phyloP scores from a whole-genome alignment of 2,888 invertebrate species.

The Caradrina kadenii region DNA sequence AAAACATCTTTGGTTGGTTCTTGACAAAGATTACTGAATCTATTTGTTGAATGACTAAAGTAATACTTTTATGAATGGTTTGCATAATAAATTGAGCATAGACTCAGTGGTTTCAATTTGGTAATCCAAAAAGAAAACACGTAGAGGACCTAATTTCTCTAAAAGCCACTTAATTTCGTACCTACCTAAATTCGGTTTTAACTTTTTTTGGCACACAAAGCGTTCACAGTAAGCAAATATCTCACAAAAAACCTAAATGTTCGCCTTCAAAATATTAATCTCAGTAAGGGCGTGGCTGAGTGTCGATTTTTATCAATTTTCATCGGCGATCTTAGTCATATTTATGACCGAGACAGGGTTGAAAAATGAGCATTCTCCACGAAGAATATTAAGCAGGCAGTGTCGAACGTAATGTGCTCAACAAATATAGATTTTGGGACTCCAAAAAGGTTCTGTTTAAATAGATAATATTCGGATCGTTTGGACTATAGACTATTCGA shows the following conservation, averaged over 20 bases:
- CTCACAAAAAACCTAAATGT: constrained; percentile 36
- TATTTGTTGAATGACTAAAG: not conserved
- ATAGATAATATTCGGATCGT: constrained; percentile 32
- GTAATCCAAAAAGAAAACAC: constrained; percentile 27
- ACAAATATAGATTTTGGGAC: constrained; percentile 56
- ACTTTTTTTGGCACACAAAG: constrained; percentile 50
- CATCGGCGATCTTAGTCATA: constrained; percentile 61
- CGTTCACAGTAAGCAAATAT: constrained; percentile 35
- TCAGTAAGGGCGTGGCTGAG: constrained; percentile 54
- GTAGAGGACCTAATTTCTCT: constrained; percentile 27
- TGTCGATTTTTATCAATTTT: constrained; percentile 68
- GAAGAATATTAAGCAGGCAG: constrained; percentile 62
- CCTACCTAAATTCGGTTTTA: constrained; percentile 19
- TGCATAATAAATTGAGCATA: not conserved
- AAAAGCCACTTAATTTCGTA: constrained; percentile 28
- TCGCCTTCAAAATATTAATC: constrained; percentile 59
- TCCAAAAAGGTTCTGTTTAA: constrained; percentile 44
- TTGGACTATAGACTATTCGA: constrained; percentile 19
- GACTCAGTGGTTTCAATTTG: not conserved
- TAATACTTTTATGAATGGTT: constrained; percentile 3
- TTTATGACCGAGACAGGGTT: constrained; percentile 57
- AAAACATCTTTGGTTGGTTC: not conserved
- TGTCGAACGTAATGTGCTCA: constrained; percentile 36
- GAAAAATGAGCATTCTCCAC: constrained; percentile 57
- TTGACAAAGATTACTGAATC: not conserved